Evolutionary conservation across 2,113 vertebrate genomes (phyloP), one percentile per base, ranked within the genome.

Genomic region (Ceyx melanurus): DNA sequence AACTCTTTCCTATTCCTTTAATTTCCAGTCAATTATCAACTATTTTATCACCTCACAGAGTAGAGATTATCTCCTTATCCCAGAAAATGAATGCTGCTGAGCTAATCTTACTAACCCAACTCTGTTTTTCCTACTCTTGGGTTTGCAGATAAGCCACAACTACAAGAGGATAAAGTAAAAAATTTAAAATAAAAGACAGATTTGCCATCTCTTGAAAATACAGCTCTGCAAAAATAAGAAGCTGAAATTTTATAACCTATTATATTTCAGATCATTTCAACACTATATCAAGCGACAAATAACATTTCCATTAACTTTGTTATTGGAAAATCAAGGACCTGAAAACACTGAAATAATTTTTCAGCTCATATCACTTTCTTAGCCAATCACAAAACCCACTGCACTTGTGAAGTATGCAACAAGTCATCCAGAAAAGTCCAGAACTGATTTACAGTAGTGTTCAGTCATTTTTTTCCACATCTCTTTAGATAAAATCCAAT

Each of bases 21-120:
- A 81, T 78, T 90, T 86, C 46, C 66, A 89, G 90, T 42, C 76
- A 84, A 96, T 95, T 95, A 96, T 95, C 95, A 96, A 96, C 92
- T 81, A 90, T 84, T 94, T 94, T 95, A 96, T 95, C 70, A 86
- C 66, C 28, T 84, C 73, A 78, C 53, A 60, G 74, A 88, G 53
- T 58, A 86, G 50, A 73, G 70, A 95, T 95, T 94, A 94, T 86
- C 78, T 84, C 77, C 90, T 93, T 95, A 90, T 86, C 90, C 90
- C 86, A 89, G 80, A 94, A 93, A 94, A 96, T 79, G 77, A 94
- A 94, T 93, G 86, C 42, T 90, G 90, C 90, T 95, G 77, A 94
- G 86, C 83, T 81, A 94, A 88, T 75, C 77, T 84, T 92, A 75
- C 73, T 72, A 83, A 92, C n/a, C 80, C 74, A 71, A 88, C 61